Conservation (phyloP, 2,888 invertebrate species). For the Lasioglossum morio region DNA sequence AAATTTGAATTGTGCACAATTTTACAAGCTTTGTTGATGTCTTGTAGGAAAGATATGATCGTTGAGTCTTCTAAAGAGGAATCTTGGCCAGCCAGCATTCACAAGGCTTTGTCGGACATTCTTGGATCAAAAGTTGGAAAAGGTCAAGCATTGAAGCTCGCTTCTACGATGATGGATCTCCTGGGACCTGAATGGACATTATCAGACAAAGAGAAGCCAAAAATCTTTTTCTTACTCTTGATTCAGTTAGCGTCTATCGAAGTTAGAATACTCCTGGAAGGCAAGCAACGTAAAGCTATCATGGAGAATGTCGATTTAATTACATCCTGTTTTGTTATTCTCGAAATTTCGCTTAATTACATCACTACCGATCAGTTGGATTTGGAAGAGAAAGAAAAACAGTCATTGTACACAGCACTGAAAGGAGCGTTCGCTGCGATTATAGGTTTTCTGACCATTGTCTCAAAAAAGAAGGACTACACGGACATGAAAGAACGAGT, state of each 20-base stretch:
- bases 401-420: slow-evolving; percentile 94
- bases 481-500: slow-evolving; percentile 90
- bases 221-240: slow-evolving; percentile 92
- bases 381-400: slow-evolving; percentile 95
- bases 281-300: slow-evolving; percentile 92
- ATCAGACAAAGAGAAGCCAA: slow-evolving; percentile 91
- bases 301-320: slow-evolving; percentile 91
- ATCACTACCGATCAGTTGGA: slow-evolving; percentile 93
- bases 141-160: slow-evolving; percentile 93
- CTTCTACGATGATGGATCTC: slow-evolving; percentile 92
- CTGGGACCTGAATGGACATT: slow-evolving; percentile 95
- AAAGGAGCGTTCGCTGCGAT: slow-evolving; percentile 95
- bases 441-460: slow-evolving; percentile 89
- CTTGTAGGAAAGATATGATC: slow-evolving; percentile 89
- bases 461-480: slow-evolving; percentile 90
- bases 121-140: slow-evolving; percentile 94
- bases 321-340: slow-evolving; percentile 92
- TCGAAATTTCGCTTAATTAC: slow-evolving; percentile 92
- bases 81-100: slow-evolving; percentile 93
- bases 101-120: slow-evolving; percentile 93
- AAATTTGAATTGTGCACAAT: slow-evolving; percentile 96
- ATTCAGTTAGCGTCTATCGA: slow-evolving; percentile 96
- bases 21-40: slow-evolving; percentile 90
- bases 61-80: slow-evolving; percentile 89
- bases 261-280: slow-evolving; percentile 96